Base-by-base conservation (phyloP, 2,113 vertebrate species). In the Albula goreensis region DNA sequence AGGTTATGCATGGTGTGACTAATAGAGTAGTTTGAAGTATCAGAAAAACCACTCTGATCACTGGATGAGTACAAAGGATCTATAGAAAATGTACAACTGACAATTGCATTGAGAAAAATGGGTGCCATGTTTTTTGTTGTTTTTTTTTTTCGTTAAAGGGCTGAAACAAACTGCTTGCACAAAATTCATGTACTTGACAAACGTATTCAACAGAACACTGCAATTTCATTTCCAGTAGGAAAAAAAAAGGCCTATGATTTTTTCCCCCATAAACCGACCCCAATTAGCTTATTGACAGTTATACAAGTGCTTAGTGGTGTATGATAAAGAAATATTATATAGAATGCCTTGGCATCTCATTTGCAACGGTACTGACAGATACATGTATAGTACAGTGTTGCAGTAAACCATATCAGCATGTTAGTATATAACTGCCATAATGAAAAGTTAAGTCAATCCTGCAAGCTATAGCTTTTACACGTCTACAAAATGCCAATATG, bases 391-490 rank as follows among this genome's bases (percentile, higher is more conserved):
- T 96, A 91, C 96, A 96, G 96, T 95, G 91, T 94, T 95, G 90
- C 93, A 94, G 94, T 86, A 89, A 91, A 89, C 90, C 87, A 86
- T 80, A 93, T 56, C 95, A 93, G 94, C 94, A 95, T 96, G 91
- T 87, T 93, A 90, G 87, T 96, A 96, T 94, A 96, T 93, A 96
- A 88, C 88, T 92, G 90, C 93, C 90, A 88, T 93, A 93, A 93
- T 89, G 91, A 95, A 96, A 96, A 96, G 96, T 97, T 97, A 97
- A 97, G 96, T 97, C 96, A 96, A 96, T 96, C 95, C 96, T 97
- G 97, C 97, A 99, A 98, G 97, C 96, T 97, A 97, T 95, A 97
- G 96, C 60, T 95, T 96, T 94, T 95, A 97, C 95, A 95, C 96
- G 96, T 96, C 94, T 98, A 97, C 95, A 96, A 96, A 96, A 97